These are phyloP conservation scores for Panopea generosa DNA, from an alignment of 2,888 invertebrate genomes.

Conservation along the genomic window DNA sequence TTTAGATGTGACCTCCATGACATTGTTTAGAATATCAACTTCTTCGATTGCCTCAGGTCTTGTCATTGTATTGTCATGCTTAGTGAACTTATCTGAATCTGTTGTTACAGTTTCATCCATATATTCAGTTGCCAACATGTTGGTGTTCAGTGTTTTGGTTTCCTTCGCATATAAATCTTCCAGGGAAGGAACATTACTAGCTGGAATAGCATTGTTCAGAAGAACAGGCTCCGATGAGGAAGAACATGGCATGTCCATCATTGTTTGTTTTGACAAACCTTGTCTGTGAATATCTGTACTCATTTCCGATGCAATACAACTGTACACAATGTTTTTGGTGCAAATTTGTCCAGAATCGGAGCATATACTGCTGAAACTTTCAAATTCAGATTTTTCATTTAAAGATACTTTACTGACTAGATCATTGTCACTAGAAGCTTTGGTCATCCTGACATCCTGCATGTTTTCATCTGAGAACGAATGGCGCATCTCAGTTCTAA, in stretches of 20 bases:
- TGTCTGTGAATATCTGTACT: background rate
- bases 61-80: constrained; percentile 85
- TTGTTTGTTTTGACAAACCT: too few relatives aligned
- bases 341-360: background rate
- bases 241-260: too few relatives aligned
- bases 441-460: constrained; percentile 6
- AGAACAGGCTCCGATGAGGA: constrained; percentile 29
- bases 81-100: constrained; percentile 88
- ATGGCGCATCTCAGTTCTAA: constrained; percentile 9
- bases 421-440: constrained; percentile 53
- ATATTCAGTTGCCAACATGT: constrained; percentile 85
- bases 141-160: constrained; percentile 88
- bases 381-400: constrained; percentile 1
- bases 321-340: background rate
- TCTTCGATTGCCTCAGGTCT: constrained; percentile 47
- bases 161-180: constrained; percentile 87
- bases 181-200: constrained; percentile 73
- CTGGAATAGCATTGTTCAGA: constrained; percentile 59
- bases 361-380: background rate
- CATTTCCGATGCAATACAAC: background rate
- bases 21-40: constrained; percentile 44
- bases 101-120: constrained; percentile 86
- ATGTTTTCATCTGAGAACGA: background rate
- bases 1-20: constrained; percentile 41
- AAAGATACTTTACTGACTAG: constrained; percentile 40